A percentile compares a stretch with the other conserved stretches of the same genome.
Evolutionary conservation across 2,797 vertebrate species (phyloP).

Genomic region (Sebastes steindachneri): DNA sequence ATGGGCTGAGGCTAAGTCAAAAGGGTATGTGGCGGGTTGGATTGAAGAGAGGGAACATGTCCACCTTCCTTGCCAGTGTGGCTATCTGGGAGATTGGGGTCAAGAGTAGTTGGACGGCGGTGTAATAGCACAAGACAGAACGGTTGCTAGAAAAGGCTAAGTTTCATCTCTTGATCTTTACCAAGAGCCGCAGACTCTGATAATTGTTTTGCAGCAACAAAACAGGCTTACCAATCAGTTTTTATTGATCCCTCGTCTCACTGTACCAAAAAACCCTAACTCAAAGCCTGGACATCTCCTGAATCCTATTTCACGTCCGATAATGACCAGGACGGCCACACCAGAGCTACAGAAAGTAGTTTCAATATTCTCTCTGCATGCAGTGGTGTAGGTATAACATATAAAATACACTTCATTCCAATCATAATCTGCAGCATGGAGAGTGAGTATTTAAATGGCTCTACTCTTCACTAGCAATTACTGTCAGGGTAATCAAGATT

Average conservation of each 20-base stretch:
- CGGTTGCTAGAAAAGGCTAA: conserved; percentile 49
- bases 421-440: not conserved
- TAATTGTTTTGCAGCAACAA: conserved; percentile 54
- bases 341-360: conserved; percentile 2
- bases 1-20: conserved; percentile 42
- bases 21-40: conserved; percentile 34
- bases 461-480: conserved; percentile 12
- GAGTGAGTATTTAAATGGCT: conserved; percentile 14
- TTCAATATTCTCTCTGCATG: conserved; percentile 13
- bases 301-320: conserved; percentile 49
- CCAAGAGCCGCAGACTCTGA: conserved; percentile 46
- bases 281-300: conserved; percentile 24
- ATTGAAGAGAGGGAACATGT: conserved; percentile 3
- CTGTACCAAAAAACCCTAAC: conserved; percentile 19
- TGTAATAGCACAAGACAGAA: conserved; percentile 46
- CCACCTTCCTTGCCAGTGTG: conserved; percentile 18
- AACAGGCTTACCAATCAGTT: conserved; percentile 53
- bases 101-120: conserved; percentile 64
- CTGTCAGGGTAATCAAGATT: conserved; percentile 25
- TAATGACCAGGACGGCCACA: conserved; percentile 7
- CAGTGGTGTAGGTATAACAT: not conserved
- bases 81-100: conserved; percentile 74
- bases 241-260: conserved; percentile 54
- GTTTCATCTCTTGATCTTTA: conserved; percentile 62
- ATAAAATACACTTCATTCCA: conserved; percentile 3